These are phyloP conservation scores for Ianthella basta DNA, from an alignment of 37 sponge, comb jelly and placozoan species.

Conservation along the genomic window DNA sequence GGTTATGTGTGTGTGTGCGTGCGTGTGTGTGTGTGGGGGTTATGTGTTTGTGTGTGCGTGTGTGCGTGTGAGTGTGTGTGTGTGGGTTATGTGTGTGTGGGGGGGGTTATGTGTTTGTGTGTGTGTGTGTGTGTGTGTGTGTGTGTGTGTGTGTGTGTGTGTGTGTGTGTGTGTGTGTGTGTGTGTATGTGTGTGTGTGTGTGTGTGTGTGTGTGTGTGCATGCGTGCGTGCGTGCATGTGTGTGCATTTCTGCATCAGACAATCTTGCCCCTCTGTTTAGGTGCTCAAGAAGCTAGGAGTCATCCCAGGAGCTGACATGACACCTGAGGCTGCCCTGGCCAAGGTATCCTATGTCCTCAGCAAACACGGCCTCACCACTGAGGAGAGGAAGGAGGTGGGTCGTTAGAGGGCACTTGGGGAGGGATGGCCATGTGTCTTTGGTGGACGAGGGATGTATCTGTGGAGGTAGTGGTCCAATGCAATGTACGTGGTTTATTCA, in stretches of 20 bases:
- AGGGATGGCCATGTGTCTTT: not conserved
- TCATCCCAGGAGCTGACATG: constrained; percentile 95
- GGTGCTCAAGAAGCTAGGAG: constrained; percentile 76
- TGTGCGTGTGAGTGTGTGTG: no score
- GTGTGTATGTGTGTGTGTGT: constrained; percentile 12
- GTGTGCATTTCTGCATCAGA: not conserved
- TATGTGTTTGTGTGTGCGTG: no score
- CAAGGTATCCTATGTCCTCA: constrained; percentile 87
- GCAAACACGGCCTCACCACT: constrained; percentile 29
- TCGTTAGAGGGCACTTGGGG: not conserved
- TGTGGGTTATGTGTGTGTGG: no score
- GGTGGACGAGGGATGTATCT: not conserved
- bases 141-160: not conserved
- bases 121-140: no score
- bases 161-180: not conserved
- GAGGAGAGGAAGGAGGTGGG: constrained; percentile 59
- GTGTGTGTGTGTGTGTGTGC: not conserved
- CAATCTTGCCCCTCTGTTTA: constrained; percentile 6
- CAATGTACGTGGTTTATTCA: no score
- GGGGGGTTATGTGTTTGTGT: no score
- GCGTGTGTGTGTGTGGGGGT: not conserved
- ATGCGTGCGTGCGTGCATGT: not conserved
- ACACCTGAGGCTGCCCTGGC: constrained; percentile 98
- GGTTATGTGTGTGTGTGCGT: not conserved
- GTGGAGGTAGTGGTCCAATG: not conserved